phyloP scores from a whole-genome alignment of 2,888 invertebrate species.

The Synergus itoensis region DNA sequence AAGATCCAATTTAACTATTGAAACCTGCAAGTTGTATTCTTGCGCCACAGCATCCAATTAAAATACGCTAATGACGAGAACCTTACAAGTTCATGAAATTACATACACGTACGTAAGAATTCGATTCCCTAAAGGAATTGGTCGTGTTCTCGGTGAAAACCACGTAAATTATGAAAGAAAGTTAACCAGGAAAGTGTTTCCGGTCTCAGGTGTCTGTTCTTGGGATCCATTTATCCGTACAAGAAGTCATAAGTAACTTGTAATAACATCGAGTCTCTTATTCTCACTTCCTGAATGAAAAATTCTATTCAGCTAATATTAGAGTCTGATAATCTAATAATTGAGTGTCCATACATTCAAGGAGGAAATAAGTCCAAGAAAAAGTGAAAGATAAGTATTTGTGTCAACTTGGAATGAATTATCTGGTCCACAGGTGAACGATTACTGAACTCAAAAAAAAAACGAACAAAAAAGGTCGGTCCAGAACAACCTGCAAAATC shows the following conservation, averaged over 20 bases:
- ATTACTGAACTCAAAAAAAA: constrained; percentile 4
- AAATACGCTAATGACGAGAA: not conserved
- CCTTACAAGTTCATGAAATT: not conserved
- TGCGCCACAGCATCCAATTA: not conserved
- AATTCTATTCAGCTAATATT: not conserved
- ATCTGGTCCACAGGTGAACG: not conserved
- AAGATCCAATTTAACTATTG: not conserved
- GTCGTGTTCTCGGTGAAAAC: not conserved
- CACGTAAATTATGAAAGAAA: constrained; percentile 5
- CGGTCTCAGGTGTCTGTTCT: not conserved
- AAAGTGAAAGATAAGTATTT: constrained; percentile 14
- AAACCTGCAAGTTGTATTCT: not conserved
- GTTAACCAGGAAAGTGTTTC: not conserved
- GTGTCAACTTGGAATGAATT: constrained; percentile 21
- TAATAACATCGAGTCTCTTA: not conserved
- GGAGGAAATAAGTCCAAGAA: constrained; percentile 18
- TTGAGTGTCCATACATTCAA: not conserved
- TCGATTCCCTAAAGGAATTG: not conserved
- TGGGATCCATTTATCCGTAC: not conserved
- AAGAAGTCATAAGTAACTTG: not conserved
- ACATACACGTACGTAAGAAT: not conserved
- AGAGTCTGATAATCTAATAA: too few relatives aligned
- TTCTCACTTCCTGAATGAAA: not conserved
- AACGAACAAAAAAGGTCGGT: constrained; percentile 12
- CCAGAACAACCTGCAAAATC: constrained; percentile 35